Evolutionary conservation across 2,888 invertebrate genomes (phyloP).

Genomic region (Chloromyia formosa): DNA sequence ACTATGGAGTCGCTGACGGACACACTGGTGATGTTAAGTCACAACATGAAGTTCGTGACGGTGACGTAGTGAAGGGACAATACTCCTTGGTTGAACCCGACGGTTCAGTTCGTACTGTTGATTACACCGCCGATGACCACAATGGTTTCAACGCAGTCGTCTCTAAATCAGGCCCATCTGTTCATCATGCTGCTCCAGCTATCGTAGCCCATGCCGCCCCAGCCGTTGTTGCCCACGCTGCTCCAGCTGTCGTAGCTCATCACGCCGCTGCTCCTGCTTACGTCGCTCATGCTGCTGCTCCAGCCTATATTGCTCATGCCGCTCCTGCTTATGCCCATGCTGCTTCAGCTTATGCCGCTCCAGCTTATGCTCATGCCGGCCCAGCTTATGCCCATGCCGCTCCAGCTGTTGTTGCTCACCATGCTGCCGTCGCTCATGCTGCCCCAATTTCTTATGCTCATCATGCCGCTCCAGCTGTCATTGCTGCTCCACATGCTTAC

Average conservation of each 20-base stretch:
- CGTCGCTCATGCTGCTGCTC: conserved; percentile 20
- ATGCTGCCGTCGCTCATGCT: conserved; percentile 48
- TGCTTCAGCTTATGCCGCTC: conserved; percentile 51
- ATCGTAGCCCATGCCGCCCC: conserved; percentile 52
- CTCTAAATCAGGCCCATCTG: conserved; percentile 62
- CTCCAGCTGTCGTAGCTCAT: conserved; percentile 53
- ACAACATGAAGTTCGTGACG: conserved; percentile 64
- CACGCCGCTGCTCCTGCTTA: conserved; percentile 51
- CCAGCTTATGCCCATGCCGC: conserved; percentile 40
- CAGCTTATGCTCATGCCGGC: conserved; percentile 26
- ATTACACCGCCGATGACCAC: conserved; percentile 64
- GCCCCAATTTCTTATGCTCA: conserved; percentile 48
- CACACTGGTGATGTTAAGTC: conserved; percentile 64
- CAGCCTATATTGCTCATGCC: conserved; percentile 56
- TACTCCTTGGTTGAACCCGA: conserved; percentile 65
- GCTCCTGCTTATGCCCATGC: conserved; percentile 54
- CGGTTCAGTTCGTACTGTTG: conserved; percentile 64
- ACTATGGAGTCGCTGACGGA: conserved; percentile 63
- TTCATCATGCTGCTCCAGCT: conserved; percentile 49
- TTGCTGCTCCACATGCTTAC: conserved; percentile 55
- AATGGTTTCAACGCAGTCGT: conserved; percentile 65
- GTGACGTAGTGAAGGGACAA: conserved; percentile 64
- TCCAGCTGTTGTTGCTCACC: conserved; percentile 41
- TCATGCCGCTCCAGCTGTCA: conserved; percentile 43
- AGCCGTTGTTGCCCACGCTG: conserved; percentile 58